A percentile compares a stretch with the other conserved stretches of the same genome.
phyloP scores from a whole-genome alignment of 1,140 invertebrate genomes.

The Megathymus violae region DNA sequence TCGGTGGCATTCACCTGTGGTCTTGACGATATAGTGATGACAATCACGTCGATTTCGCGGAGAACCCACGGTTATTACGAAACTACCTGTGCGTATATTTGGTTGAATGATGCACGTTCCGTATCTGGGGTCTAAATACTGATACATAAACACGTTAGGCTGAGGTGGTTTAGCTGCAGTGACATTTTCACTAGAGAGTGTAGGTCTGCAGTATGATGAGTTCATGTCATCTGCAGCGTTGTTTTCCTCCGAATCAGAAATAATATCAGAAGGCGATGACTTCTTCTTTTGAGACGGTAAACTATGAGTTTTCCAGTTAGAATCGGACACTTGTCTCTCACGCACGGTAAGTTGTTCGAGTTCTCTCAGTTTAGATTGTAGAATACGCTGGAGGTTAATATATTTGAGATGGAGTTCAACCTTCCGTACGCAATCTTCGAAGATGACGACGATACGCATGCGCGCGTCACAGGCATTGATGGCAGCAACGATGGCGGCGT shows the following conservation, averaged over 20 bases:
- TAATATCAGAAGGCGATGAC: slow-evolving; percentile 80
- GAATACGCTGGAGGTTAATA: slow-evolving; percentile 92
- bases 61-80: slow-evolving; percentile 87
- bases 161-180: slow-evolving; percentile 83
- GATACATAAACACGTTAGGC: slow-evolving; percentile 86
- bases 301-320: slow-evolving; percentile 94
- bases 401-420: slow-evolving; percentile 96
- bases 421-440: slow-evolving; percentile 97
- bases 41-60: slow-evolving; percentile 86
- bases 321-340: slow-evolving; percentile 92
- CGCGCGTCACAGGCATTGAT: slow-evolving; percentile 95
- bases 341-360: slow-evolving; percentile 92
- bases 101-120: slow-evolving; percentile 87
- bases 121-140: slow-evolving; percentile 88
- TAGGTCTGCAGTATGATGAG: slow-evolving; percentile 85
- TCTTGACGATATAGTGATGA: slow-evolving; percentile 87
- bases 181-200: slow-evolving; percentile 89
- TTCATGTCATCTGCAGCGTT: slow-evolving; percentile 62
- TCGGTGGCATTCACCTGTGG: slow-evolving; percentile 81
- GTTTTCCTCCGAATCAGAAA: slow-evolving; percentile 69
- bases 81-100: slow-evolving; percentile 85
- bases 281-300: slow-evolving; percentile 92
- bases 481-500: slow-evolving; percentile 94
- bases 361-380: slow-evolving; percentile 94
- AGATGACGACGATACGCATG: slow-evolving; percentile 97